Percentiles rank a stretch among this genome's conserved stretches.
These are phyloP conservation scores for Coboldia fuscipes DNA, from an alignment of 1,140 invertebrate species.

Conservation along the genomic window DNA sequence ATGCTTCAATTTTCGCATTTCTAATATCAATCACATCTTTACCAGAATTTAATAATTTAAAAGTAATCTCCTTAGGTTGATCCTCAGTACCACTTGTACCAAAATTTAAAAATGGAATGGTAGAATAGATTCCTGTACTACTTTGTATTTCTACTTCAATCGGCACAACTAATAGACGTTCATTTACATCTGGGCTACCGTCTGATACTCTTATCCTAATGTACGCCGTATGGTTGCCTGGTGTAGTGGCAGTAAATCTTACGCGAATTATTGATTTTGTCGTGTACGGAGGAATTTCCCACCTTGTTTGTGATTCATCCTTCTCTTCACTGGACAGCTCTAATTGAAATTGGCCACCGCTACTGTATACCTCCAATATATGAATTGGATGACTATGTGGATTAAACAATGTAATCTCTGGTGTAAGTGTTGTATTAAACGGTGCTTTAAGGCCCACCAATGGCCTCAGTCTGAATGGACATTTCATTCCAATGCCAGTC, in stretches of 20 bases:
- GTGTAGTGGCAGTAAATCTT: slow-evolving; percentile 45
- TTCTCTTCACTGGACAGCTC: slow-evolving; percentile 62
- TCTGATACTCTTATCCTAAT: slow-evolving; percentile 18
- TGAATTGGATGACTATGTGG: slow-evolving; percentile 70
- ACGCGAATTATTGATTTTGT: slow-evolving; percentile 76
- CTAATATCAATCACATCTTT: not conserved
- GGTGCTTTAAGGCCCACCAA: slow-evolving; percentile 77
- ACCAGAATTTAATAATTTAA: slow-evolving; percentile 18
- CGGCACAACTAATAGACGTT: slow-evolving; percentile 48
- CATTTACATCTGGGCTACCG: slow-evolving; percentile 5
- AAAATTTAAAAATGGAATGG: slow-evolving; percentile 62
- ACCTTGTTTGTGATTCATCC: slow-evolving; percentile 48
- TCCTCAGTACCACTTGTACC: slow-evolving; percentile 45
- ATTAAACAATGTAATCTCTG: slow-evolving; percentile 84
- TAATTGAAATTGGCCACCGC: slow-evolving; percentile 75
- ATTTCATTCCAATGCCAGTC: slow-evolving; percentile 58
- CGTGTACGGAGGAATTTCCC: slow-evolving; percentile 79
- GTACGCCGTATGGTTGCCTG: slow-evolving; percentile 22
- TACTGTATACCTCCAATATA: slow-evolving; percentile 55
- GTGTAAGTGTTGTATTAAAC: slow-evolving; percentile 74
- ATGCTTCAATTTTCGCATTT: too few relatives aligned
- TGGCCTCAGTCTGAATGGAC: slow-evolving; percentile 73
- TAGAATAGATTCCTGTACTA: slow-evolving; percentile 48
- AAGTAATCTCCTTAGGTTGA: slow-evolving; percentile 34
- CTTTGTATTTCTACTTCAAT: slow-evolving; percentile 71